phyloP scores from a whole-genome alignment of 2,888 invertebrate species.

The Teleiodes luculella region DNA sequence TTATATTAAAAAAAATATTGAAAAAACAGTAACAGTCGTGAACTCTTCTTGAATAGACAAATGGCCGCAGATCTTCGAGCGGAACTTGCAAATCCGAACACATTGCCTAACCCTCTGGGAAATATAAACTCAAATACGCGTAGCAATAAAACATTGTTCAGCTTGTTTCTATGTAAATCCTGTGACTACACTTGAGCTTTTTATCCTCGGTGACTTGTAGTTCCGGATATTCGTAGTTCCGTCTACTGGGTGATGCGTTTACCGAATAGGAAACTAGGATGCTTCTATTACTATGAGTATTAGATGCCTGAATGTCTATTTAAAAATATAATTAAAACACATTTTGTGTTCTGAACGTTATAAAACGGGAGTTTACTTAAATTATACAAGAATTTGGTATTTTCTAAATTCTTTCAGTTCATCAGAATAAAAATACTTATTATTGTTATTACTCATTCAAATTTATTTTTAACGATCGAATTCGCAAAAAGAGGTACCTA shows the following conservation, averaged over 20 bases:
- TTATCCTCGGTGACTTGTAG: constrained; percentile 44
- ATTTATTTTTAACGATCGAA: too few species aligned
- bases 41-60: not conserved
- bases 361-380: too few species aligned
- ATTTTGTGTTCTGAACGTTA: too few species aligned
- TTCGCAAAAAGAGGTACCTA: too few species aligned
- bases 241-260: not conserved
- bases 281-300: too few species aligned
- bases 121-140: constrained; percentile 62
- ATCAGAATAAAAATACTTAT: too few species aligned
- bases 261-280: not conserved
- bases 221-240: constrained; percentile 12
- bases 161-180: constrained; percentile 64
- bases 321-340: too few species aligned
- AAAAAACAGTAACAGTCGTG: not conserved
- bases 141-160: constrained; percentile 64
- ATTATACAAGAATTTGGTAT: too few species aligned
- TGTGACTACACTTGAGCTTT: constrained; percentile 55
- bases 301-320: too few species aligned
- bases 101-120: constrained; percentile 56
- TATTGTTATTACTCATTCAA: too few species aligned
- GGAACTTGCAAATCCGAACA: constrained; percentile 48
- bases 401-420: too few species aligned
- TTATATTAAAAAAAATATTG: too few species aligned
- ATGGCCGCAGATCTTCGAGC: constrained; percentile 31